These are phyloP conservation scores for Zelleria hepariella DNA, from an alignment of 2,888 invertebrate species.

Conservation along the genomic window DNA sequence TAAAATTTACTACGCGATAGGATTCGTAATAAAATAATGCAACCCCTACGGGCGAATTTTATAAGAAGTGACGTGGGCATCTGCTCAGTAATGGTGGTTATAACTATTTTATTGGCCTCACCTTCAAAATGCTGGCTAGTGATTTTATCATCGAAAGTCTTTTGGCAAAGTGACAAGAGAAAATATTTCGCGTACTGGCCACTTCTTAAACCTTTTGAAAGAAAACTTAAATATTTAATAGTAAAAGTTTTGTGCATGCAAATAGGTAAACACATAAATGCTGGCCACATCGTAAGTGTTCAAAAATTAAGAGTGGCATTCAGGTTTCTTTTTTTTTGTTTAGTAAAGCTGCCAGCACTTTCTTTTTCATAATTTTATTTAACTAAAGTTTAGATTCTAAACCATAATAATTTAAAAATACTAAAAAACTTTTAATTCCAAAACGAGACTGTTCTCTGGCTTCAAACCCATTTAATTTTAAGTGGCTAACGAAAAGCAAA, in stretches of 20 bases:
- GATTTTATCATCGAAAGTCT: background rate
- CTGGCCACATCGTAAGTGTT: too few relatives aligned
- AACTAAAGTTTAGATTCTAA: background rate
- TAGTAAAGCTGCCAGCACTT: background rate
- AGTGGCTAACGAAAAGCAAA: conserved; percentile 3
- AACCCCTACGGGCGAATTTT: background rate
- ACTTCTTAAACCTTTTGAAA: too few relatives aligned
- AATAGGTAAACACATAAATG: too few relatives aligned
- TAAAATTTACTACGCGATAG: background rate
- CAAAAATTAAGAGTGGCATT: too few relatives aligned
- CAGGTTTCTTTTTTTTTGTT: too few relatives aligned
- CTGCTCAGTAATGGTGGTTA: background rate
- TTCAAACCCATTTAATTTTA: background rate
- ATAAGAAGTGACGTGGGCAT: background rate
- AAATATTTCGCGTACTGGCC: background rate
- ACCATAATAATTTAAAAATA: background rate
- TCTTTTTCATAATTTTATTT: background rate
- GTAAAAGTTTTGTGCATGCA: too few relatives aligned
- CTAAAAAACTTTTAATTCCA: background rate
- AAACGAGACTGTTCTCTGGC: background rate
- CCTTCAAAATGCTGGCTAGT: background rate
- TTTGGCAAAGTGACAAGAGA: background rate
- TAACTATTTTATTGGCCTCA: background rate
- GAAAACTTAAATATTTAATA: too few relatives aligned
- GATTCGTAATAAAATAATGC: conserved; percentile 1